These are phyloP conservation scores for Cephus nigrinus DNA, from an alignment of 2,888 invertebrate species.

Conservation along the genomic window DNA sequence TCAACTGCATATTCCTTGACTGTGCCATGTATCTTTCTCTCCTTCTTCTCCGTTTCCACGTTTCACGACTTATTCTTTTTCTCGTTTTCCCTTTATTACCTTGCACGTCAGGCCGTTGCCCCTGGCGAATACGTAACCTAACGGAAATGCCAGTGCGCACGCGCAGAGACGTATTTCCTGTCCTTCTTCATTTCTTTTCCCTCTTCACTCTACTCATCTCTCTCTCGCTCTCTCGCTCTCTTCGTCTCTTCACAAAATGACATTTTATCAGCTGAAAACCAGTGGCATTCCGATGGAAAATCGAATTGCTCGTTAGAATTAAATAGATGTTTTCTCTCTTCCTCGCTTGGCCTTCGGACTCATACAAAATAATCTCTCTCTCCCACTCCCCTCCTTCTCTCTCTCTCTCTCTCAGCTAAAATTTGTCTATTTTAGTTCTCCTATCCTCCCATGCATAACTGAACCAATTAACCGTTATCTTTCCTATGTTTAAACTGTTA, in stretches of 20 bases:
- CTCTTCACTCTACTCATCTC: not conserved
- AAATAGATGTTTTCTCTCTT: conserved; percentile 33
- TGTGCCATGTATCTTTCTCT: not conserved
- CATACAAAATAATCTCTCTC: not conserved
- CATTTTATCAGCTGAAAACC: not conserved
- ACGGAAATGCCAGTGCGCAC: conserved; percentile 23
- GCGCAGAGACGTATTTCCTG: conserved; percentile 13
- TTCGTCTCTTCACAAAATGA: no score
- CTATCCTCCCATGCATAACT: no score
- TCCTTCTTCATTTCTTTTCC: not conserved
- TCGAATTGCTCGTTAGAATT: conserved; percentile 45
- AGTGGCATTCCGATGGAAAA: conserved; percentile 40
- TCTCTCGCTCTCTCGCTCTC: not conserved
- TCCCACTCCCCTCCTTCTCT: not conserved
- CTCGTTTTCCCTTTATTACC: not conserved
- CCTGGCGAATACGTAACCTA: conserved; percentile 22
- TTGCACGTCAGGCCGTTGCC: conserved; percentile 21
- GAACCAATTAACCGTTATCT: no score
- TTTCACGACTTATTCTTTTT: not conserved
- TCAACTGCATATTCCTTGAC: not conserved
- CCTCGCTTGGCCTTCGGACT: not conserved
- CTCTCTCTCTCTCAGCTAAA: not conserved
- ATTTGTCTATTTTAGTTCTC: not conserved
- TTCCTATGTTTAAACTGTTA: no score
- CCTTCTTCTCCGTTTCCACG: not conserved